phyloP scores from a whole-genome alignment of 1,140 invertebrate species.

The Leptestheria dahalacensis region DNA sequence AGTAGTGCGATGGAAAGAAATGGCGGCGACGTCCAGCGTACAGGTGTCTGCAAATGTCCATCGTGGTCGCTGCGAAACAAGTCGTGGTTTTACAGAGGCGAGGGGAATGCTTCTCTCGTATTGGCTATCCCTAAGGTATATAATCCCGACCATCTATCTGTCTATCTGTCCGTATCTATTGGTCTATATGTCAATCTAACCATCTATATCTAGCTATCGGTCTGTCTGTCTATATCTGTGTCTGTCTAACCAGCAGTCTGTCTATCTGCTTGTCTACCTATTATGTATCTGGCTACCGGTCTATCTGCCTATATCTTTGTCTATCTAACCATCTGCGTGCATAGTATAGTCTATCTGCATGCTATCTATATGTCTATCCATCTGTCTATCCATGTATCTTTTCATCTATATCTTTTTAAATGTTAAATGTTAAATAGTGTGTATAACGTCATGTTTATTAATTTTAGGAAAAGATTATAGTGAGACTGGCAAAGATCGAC shows the following conservation, averaged over 20 bases:
- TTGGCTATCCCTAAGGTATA: slow-evolving; percentile 30
- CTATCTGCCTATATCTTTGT: too few species aligned
- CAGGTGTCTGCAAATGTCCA: slow-evolving; percentile 11
- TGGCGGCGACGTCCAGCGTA: slow-evolving; percentile 1
- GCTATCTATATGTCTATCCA: slow-evolving; percentile 5
- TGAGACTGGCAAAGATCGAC: slow-evolving; percentile 30
- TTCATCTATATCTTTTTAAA: background rate
- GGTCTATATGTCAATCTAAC: too few species aligned
- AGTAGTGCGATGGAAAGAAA: background rate
- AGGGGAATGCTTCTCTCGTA: slow-evolving; percentile 36
- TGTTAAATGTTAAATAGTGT: background rate
- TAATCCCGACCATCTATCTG: background rate
- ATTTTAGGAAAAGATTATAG: slow-evolving; percentile 29
- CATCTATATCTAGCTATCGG: too few species aligned
- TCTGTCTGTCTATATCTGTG: too few species aligned
- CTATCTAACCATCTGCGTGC: too few species aligned
- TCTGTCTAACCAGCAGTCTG: too few species aligned
- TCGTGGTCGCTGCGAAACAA: slow-evolving; percentile 6
- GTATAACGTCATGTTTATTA: slow-evolving; percentile 12
- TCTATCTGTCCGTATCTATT: too few species aligned
- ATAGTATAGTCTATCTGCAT: too few species aligned
- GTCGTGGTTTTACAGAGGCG: slow-evolving; percentile 30
- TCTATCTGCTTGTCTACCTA: too few species aligned
- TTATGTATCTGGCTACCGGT: too few species aligned
- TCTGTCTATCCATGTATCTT: background rate